A percentile compares a stretch with the other conserved stretches of the same genome.
phyloP scores from a whole-genome alignment of 2,113 vertebrate species.

The Odocoileus hemionus region DNA sequence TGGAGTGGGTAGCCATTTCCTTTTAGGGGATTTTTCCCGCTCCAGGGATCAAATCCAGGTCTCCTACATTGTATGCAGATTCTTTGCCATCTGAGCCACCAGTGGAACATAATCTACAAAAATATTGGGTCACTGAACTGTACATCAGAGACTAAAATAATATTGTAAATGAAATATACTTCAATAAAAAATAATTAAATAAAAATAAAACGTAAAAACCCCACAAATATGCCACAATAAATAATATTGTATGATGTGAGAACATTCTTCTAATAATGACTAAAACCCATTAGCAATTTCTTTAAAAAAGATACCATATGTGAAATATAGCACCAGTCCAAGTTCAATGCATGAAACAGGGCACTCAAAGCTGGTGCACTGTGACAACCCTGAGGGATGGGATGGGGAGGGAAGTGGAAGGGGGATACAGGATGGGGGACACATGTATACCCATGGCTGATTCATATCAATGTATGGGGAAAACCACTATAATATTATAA shows the following conservation, averaged over 20 bases:
- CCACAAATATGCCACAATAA: not conserved
- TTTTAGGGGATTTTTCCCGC: not conserved
- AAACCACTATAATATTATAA: not conserved
- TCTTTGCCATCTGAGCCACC: not conserved
- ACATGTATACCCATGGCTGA: not conserved
- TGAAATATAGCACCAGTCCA: not conserved
- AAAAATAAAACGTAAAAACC: not conserved
- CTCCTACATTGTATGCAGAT: not conserved
- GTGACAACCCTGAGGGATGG: not conserved
- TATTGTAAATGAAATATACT: not conserved
- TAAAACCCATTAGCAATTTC: not conserved
- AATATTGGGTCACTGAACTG: not conserved
- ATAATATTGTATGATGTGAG: not conserved
- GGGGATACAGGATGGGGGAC: not conserved
- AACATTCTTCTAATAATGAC: not conserved
- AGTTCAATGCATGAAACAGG: not conserved
- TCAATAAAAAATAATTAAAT: not conserved
- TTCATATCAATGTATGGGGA: not conserved
- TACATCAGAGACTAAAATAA: not conserved
- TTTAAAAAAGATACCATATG: not conserved
- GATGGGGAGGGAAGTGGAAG: not conserved
- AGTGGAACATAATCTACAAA: not conserved
- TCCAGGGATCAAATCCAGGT: not conserved
- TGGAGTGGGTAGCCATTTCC: not conserved
- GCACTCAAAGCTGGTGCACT: not conserved